A percentile compares a stretch with the other conserved stretches of the same genome.
These are phyloP conservation scores for Morpho achilles DNA, from an alignment of 2,888 invertebrate genomes.

Conservation along the genomic window DNA sequence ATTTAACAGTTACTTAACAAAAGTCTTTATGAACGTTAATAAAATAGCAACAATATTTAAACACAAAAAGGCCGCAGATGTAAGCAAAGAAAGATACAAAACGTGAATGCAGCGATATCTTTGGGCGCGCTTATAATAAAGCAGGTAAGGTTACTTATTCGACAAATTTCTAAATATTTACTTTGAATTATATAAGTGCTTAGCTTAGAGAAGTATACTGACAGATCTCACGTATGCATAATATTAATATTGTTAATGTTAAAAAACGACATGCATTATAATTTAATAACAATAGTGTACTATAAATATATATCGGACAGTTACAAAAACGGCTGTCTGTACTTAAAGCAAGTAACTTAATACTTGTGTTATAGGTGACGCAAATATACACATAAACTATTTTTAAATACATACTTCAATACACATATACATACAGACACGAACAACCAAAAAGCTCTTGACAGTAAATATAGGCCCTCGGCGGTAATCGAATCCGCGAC, in stretches of 20 bases:
- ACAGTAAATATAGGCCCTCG: too few species aligned
- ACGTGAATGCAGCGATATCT: constrained; percentile 2
- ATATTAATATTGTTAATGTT: not conserved
- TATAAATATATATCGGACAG: too few species aligned
- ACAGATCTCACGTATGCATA: not conserved
- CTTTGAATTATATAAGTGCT: constrained; percentile 4
- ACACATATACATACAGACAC: too few species aligned
- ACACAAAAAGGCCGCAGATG: not conserved
- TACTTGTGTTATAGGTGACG: too few species aligned
- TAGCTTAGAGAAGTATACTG: not conserved
- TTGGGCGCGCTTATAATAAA: not conserved
- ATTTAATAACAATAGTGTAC: too few species aligned
- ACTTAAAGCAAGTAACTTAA: too few species aligned
- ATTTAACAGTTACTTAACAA: not conserved
- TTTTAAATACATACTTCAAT: too few species aligned
- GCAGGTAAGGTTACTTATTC: constrained; percentile 2
- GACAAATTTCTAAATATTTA: constrained; percentile 10
- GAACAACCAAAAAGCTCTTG: too few species aligned
- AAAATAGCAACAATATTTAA: constrained; percentile 3
- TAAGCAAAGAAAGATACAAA: constrained; percentile 1
- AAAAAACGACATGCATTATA: too few species aligned
- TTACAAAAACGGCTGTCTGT: too few species aligned
- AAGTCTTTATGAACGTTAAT: not conserved
- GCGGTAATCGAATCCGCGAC: too few species aligned
- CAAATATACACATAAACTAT: too few species aligned